Evolutionary conservation across 2,888 invertebrate genomes (phyloP), one percentile per base, ranked within the genome.

Genomic region (Trissoscelio sp.): DNA sequence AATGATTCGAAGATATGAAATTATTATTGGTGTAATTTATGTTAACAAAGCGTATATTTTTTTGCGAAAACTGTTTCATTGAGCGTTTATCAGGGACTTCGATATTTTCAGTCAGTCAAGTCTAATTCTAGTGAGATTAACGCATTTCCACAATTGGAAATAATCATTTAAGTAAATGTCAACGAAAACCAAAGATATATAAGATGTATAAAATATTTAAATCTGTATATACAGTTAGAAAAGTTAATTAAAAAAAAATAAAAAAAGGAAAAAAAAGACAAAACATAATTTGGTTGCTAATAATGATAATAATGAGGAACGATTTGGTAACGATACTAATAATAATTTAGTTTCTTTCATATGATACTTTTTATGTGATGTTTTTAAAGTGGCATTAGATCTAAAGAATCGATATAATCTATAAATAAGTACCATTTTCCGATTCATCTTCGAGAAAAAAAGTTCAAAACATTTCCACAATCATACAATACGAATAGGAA

Each of bases 181-280:
- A 79, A 74, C 73, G 64, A 79, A 73, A 73, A 74, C 79, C 79
- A 79, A 79, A 79, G 79, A 79, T 79, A 48, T 67, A 60, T 66
- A 66, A 66, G 57, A 60, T 66, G 20, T 44, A 62, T 34, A n/a
- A 16, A 55, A 57, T 79, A 79, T 74, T 62, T 55, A 74, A 74
- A 60, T 24, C 34, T n/a, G n/a, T n/a, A n/a, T 79, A 66, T 79
- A 79, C 79, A 79, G 70, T 12, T 66, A 44, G 53, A 51, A 79
- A 37, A 42, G 34, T 53, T 57, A 69, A 57, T 46, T 31, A 34
- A 69, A 69, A 31, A 6, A n/a, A 48, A 48, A 42, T 0, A 42
- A 42, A 11, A 11, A 37, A 37, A 37, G 34, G 34, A 37, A 37
- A 6, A 11, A 37, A 7, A 37, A 37, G n/a, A 11, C 2, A 11